phyloP scores from a whole-genome alignment of 2,888 invertebrate species.

The Mallateleia sp. region DNA sequence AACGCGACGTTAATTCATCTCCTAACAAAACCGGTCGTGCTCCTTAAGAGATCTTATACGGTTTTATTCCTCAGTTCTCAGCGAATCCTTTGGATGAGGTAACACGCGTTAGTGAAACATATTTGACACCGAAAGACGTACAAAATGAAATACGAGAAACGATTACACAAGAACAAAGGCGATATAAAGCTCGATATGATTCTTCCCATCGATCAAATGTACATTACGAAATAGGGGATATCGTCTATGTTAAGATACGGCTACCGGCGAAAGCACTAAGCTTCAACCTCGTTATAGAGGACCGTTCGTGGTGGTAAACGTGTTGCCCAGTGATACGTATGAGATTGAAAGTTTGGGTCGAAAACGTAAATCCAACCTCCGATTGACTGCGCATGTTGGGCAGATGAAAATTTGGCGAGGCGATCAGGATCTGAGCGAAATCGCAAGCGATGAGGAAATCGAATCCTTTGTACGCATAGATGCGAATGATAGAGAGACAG shows the following conservation, averaged over 20 bases:
- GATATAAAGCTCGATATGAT: conserved; percentile 44
- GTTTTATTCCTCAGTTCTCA: conserved; percentile 48
- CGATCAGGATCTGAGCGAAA: background rate
- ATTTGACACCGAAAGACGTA: background rate
- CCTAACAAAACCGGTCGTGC: conserved; percentile 42
- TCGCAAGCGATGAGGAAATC: background rate
- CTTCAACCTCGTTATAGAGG: conserved; percentile 42
- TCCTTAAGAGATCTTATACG: conserved; percentile 73
- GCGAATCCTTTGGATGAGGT: conserved; percentile 2
- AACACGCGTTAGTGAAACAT: conserved; percentile 11
- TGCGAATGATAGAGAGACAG: no score
- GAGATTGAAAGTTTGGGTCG: background rate
- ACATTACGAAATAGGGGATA: conserved; percentile 41
- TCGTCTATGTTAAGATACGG: conserved; percentile 27
- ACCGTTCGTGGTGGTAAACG: conserved; percentile 26
- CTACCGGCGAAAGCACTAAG: conserved; percentile 38
- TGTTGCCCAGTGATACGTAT: conserved; percentile 35
- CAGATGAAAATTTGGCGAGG: background rate
- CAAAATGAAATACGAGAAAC: conserved; percentile 41
- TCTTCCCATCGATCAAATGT: conserved; percentile 9
- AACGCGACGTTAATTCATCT: background rate
- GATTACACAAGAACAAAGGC: conserved; percentile 16
- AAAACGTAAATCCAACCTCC: background rate
- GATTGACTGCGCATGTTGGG: background rate
- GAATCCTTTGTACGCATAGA: no score